Evolutionary conservation across 2,888 invertebrate genomes (phyloP), one percentile per base, ranked within the genome.

Genomic region (Lycia hirtaria): DNA sequence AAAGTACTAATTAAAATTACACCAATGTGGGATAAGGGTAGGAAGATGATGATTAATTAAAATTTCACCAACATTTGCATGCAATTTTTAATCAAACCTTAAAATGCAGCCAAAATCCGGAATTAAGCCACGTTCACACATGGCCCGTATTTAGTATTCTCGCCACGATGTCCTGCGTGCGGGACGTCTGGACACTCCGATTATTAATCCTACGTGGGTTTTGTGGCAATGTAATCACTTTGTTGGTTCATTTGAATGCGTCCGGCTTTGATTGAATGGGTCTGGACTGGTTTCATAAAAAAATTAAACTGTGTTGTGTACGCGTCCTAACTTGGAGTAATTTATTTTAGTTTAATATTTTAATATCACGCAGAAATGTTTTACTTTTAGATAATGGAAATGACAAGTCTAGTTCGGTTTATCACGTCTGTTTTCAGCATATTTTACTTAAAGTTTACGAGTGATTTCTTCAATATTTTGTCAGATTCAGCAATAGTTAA

Each of bases 121-220:
- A n/a, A 57, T 52, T 30, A 48, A 48, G 47, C 30, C n/a, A 24
- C 40, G 37, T 40, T 50, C 57, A 51, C 22, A 58, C 32, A 33
- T 12, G 52, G 33, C 26, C 35, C 33, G 47, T 66, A 73, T 85
- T 88, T 86, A 79, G 86, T 87, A 89, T 88, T 86, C 88, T 71
- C 68, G 66, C 66, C 81, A 73, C 74, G 82, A 71, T 63, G 68
- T 73, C 71, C 75, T 76, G 80, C 77, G 80, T 82, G 75, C 77
- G 22, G 51, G 51, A 78, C 72, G 73, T 76, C 75, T 76, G 81
- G 57, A 70, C 70, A 74, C 68, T 67, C 75, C 72, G 72, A 74
- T 79, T 85, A 86, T 86, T 84, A 87, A 86, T 83, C 83, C 81
- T 73, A 81, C 83, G 85, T 84, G 83, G 80, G 79, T 85, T 85